phyloP scores from a whole-genome alignment of 2,888 invertebrate species.

The Apamea crenata region DNA sequence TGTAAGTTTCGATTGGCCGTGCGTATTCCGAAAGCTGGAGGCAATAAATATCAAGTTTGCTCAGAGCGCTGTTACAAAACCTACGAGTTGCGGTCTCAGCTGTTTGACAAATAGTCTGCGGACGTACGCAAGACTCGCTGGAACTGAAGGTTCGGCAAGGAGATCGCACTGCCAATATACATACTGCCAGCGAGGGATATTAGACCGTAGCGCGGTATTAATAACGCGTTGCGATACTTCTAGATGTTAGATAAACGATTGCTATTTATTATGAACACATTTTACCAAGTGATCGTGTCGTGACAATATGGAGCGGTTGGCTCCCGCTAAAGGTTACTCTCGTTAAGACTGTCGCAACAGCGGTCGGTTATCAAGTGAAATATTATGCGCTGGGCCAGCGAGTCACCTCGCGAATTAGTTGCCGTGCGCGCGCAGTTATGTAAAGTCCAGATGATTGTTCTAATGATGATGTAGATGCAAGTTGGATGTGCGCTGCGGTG shows the following conservation, averaged over 20 bases:
- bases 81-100: slow-evolving; percentile 79
- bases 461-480: slow-evolving; percentile 40
- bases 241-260: slow-evolving; percentile 80
- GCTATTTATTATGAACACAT: slow-evolving; percentile 83
- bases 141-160: slow-evolving; percentile 64
- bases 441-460: slow-evolving; percentile 36
- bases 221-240: slow-evolving; percentile 77
- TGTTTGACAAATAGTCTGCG: slow-evolving; percentile 83
- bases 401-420: slow-evolving; percentile 45
- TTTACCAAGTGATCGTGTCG: slow-evolving; percentile 83
- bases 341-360: slow-evolving; percentile 86
- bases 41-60: slow-evolving; percentile 86
- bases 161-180: slow-evolving; percentile 55
- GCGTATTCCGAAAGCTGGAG: slow-evolving; percentile 82
- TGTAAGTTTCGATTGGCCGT: slow-evolving; percentile 76
- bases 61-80: slow-evolving; percentile 85
- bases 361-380: slow-evolving; percentile 77
- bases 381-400: slow-evolving; percentile 65
- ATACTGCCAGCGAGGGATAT: slow-evolving; percentile 57
- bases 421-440: slow-evolving; percentile 31
- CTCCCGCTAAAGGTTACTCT: slow-evolving; percentile 88
- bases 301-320: slow-evolving; percentile 87
- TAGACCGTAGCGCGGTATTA: slow-evolving; percentile 68
- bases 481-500: slow-evolving; percentile 41
- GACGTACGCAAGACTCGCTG: slow-evolving; percentile 72